A percentile compares a stretch with the other conserved stretches of the same genome.
These are phyloP conservation scores for Oscheius sp. DNA, from an alignment of 2,888 invertebrate genomes.

Conservation along the genomic window DNA sequence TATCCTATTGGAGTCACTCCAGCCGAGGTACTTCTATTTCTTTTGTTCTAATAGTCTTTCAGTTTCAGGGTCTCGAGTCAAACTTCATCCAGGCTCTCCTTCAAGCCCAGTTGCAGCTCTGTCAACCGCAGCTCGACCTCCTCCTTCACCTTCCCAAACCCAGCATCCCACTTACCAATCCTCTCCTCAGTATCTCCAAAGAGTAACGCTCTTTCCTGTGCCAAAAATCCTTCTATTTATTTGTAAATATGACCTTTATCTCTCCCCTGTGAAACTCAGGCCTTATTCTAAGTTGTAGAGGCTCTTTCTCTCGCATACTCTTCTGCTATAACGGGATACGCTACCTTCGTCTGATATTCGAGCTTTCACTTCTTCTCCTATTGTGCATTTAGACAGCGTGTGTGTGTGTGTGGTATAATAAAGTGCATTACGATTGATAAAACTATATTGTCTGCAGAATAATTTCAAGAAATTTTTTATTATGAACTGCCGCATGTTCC, in stretches of 20 bases:
- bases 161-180: conserved; percentile 9
- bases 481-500: no score
- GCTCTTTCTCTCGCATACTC: conserved; percentile 9
- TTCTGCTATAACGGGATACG: conserved; percentile 36
- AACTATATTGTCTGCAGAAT: no score
- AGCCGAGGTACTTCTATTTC: conserved; percentile 19
- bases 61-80: conserved; percentile 23
- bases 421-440: no score
- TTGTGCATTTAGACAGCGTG: conserved; percentile 23
- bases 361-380: conserved; percentile 39
- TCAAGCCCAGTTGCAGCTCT: conserved; percentile 40
- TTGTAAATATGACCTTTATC: conserved; percentile 26
- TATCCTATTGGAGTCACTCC: conserved; percentile 34
- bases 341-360: conserved; percentile 39
- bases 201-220: conserved; percentile 23
- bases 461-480: no score
- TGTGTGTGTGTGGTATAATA: conserved; percentile 1
- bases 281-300: conserved; percentile 21
- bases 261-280: conserved; percentile 38
- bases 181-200: conserved; percentile 34
- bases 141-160: conserved; percentile 33
- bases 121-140: conserved; percentile 36
- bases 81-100: conserved; percentile 37
- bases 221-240: conserved; percentile 26
- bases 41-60: background rate